phyloP scores from a whole-genome alignment of 1,140 invertebrate species.

The Melipona quadrifasciata region DNA sequence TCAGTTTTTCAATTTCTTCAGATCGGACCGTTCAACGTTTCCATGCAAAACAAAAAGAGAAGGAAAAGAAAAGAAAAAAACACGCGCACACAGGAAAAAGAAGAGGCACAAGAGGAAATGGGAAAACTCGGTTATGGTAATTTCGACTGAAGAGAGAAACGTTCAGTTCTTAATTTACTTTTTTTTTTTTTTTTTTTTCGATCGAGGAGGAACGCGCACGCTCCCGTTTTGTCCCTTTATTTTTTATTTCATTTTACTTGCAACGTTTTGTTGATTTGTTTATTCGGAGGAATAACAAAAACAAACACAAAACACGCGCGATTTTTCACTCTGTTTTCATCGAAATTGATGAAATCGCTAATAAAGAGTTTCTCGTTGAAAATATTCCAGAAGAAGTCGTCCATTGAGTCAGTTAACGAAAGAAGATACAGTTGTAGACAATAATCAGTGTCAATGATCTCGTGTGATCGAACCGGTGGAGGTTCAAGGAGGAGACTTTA shows the following conservation, averaged over 20 bases:
- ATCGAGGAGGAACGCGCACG: neutral
- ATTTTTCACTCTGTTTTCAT: neutral
- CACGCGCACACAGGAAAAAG: no score
- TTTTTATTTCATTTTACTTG: neutral
- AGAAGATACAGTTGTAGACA: no score
- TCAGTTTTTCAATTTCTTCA: slow-evolving; percentile 23
- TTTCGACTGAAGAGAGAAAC: neutral
- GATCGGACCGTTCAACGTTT: slow-evolving; percentile 2
- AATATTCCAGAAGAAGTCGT: neutral
- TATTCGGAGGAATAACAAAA: no score
- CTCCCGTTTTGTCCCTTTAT: neutral
- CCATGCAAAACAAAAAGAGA: neutral
- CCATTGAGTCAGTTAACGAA: neutral
- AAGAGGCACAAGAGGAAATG: no score
- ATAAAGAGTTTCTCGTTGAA: neutral
- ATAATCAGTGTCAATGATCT: neutral
- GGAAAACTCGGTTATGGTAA: neutral
- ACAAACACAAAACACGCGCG: no score
- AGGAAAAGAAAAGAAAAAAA: neutral
- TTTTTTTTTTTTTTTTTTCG: neutral
- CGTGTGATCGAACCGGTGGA: neutral
- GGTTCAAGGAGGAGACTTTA: neutral
- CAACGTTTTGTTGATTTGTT: neutral
- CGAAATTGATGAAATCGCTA: neutral
- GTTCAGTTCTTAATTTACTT: neutral